phyloP scores from a whole-genome alignment of 2,797 vertebrate species.

The Iguana delicatissima region DNA sequence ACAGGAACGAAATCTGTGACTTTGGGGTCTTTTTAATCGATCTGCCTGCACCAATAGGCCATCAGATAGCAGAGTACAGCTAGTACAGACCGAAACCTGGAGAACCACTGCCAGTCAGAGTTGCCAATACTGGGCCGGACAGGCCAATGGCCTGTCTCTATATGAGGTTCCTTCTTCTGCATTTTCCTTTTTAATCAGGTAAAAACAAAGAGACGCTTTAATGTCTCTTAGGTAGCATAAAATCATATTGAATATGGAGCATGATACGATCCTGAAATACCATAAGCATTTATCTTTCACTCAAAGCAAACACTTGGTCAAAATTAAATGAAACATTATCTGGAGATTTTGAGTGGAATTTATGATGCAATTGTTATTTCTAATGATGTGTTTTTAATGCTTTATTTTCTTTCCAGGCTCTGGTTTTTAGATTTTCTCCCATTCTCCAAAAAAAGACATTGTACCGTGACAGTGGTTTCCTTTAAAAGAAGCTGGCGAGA shows the following conservation, averaged over 20 bases:
- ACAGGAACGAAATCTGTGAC: too few relatives aligned
- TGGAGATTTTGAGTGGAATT: background rate
- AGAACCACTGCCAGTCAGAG: too few relatives aligned
- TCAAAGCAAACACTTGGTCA: background rate
- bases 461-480: constrained; percentile 32
- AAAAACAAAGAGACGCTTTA: background rate
- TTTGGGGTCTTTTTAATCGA: too few relatives aligned
- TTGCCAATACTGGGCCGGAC: too few relatives aligned
- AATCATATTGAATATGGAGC: background rate
- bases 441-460: constrained; percentile 39
- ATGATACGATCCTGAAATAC: background rate
- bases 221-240: background rate
- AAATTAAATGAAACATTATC: background rate
- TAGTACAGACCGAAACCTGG: too few relatives aligned
- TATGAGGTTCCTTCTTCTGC: too few relatives aligned
- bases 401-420: background rate
- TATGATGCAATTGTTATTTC: constrained; percentile 5
- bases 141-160: too few relatives aligned
- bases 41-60: too few relatives aligned
- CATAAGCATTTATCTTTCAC: background rate
- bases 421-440: constrained; percentile 13
- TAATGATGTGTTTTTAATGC: background rate
- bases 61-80: too few relatives aligned
- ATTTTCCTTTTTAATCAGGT: too few relatives aligned
- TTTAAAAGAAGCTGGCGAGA: constrained; percentile 44